Base-by-base conservation (phyloP, 2,797 vertebrate species). In the Argentina silus region DNA sequence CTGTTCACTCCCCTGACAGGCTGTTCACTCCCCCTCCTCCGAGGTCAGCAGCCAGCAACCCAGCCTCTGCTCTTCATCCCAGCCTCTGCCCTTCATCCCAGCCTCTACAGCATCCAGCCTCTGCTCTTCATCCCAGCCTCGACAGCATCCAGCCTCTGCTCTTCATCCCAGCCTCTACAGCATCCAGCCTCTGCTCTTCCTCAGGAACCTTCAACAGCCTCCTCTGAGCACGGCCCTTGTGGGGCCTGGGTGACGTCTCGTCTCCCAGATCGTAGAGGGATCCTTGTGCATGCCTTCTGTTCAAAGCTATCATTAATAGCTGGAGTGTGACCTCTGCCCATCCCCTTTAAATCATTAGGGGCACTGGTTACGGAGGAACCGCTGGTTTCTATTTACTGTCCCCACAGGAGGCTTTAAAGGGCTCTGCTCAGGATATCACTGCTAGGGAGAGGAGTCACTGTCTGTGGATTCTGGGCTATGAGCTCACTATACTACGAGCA, bases 321-420 rank as follows among this genome's bases (percentile, higher is more conserved):
- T 71, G 0, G 74, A 57, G 55, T 69, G 62, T 55, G 90, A 92
- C 92, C 92, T 92, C 85, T 89, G 89, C 90, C 92, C 84, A 45
- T 84, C 86, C 76, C 27, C 90, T 91, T 91, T 90, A 90, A 92
- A 92, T 86, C 87, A 87, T 92, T 92, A 90, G 84, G 74, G 61
- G 64, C 63, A 36, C 50, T 23, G 45, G 73, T 73, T 69, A 57
- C 3, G 64, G 79, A 59, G 76, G 78, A 76, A 82, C 85, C 81
- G 83, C 87, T 91, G 90, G 86, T 92, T 93, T 81, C 79, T 81
- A 89, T 93, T 91, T 91, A 77, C 75, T 44, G 14, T 79, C 83
- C 86, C 86, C 84, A 80, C 36, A 84, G 87, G 83, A 88, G 81
- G 84, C 65, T 78, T 76, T 65, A 74, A 50, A 67, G 27, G 68